phyloP scores from a whole-genome alignment of 2,797 vertebrate genomes.

The Cuculus canorus region DNA sequence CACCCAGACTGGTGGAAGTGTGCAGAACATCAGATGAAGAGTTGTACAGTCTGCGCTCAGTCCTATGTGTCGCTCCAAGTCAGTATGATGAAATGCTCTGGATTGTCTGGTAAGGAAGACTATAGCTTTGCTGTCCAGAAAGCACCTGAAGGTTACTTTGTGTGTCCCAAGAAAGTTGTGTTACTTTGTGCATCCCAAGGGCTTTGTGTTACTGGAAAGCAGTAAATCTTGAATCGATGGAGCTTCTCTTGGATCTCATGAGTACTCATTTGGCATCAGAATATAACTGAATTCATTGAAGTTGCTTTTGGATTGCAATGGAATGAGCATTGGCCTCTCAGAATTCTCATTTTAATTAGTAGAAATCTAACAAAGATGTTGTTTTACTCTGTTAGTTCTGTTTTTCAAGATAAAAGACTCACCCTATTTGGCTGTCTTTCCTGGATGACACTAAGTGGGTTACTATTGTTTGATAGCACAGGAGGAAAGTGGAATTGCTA shows the following conservation, averaged over 20 bases:
- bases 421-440: background rate
- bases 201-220: background rate
- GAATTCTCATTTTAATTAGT: background rate
- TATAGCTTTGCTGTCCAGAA: background rate
- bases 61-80: background rate
- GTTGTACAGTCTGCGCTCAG: background rate
- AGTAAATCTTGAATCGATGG: background rate
- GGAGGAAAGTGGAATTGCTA: background rate
- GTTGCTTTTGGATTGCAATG: background rate
- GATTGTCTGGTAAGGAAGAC: background rate
- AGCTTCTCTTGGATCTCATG: background rate
- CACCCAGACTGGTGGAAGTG: background rate
- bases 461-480: background rate
- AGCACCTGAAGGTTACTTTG: background rate
- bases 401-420: background rate
- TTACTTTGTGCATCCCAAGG: background rate
- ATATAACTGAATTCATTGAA: background rate
- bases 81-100: background rate
- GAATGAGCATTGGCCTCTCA: background rate
- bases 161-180: background rate
- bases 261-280: background rate
- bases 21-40: background rate
- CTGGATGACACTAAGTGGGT: background rate
- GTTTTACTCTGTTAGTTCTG: background rate
- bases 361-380: background rate